Conservation (phyloP, 1,140 invertebrate genomes). For the Papilio xuthus region DNA sequence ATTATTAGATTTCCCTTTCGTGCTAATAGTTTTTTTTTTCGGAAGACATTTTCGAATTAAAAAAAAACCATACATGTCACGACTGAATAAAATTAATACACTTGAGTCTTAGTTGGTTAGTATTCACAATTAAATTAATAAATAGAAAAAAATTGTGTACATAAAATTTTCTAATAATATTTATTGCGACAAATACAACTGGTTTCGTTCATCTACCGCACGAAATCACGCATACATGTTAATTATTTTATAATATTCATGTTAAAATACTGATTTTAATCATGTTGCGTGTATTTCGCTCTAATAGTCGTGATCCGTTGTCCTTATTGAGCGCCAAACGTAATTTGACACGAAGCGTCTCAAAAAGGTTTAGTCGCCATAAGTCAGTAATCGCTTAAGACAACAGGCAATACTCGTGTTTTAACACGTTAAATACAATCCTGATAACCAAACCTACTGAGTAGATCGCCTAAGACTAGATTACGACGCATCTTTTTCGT, state of each 20-base stretch:
- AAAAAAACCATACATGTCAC: neutral
- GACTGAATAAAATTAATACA: neutral
- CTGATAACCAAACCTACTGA: conserved; percentile 20
- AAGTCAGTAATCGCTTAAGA: neutral
- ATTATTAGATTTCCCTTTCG: too few species aligned
- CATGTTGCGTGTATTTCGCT: neutral
- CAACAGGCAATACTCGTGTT: conserved; percentile 3
- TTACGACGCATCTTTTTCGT: too few species aligned
- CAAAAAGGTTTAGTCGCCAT: neutral
- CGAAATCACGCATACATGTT: neutral
- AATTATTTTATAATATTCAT: neutral
- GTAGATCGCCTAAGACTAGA: conserved; percentile 12
- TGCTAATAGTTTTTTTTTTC: too few species aligned
- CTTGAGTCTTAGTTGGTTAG: conserved; percentile 32
- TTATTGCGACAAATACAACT: conserved; percentile 4
- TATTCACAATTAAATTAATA: conserved; percentile 24
- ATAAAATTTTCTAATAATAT: conserved; percentile 12
- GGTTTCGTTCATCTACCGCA: neutral
- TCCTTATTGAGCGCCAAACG: too few species aligned
- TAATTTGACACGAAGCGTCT: too few species aligned
- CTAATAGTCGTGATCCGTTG: neutral
- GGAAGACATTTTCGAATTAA: too few species aligned
- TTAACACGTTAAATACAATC: conserved; percentile 32
- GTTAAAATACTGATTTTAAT: neutral
- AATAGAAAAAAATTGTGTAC: conserved; percentile 7